Percentiles rank a stretch among this genome's conserved stretches.
Evolutionary conservation across 2,113 vertebrate species (phyloP).

Genomic region (Podarcis cretensis): DNA sequence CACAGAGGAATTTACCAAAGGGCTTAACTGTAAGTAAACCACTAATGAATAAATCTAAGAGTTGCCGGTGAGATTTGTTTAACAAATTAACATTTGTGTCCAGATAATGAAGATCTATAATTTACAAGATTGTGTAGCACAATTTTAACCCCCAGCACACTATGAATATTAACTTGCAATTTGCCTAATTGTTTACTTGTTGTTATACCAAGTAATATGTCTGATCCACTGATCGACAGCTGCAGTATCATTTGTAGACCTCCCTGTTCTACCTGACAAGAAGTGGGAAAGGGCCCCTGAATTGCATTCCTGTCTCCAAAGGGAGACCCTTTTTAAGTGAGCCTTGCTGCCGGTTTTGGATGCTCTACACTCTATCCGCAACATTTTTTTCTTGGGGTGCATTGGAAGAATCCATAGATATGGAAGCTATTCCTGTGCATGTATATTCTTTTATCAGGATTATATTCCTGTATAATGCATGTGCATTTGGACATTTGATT

Average conservation of each 20-base stretch:
- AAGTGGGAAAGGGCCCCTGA: background rate
- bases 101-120: constrained; percentile 76
- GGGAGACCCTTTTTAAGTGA: background rate
- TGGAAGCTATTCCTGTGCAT: background rate
- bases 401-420: background rate
- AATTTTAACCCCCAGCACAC: constrained; percentile 51
- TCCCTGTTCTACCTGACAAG: background rate
- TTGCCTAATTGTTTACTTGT: constrained; percentile 43
- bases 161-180: constrained; percentile 62
- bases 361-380: background rate
- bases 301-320: background rate
- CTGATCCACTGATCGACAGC: background rate
- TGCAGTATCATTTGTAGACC: background rate
- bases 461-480: background rate
- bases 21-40: constrained; percentile 77
- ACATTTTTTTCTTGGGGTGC: background rate
- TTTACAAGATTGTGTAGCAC: constrained; percentile 65
- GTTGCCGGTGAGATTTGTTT: constrained; percentile 75
- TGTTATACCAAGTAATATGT: background rate
- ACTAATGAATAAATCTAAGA: constrained; percentile 76
- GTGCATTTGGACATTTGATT: background rate
- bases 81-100: constrained; percentile 79
- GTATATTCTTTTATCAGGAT: background rate
- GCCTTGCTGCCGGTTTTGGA: background rate
- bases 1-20: constrained; percentile 78